These are phyloP conservation scores for Tortricodes alternella DNA, from an alignment of 2,888 invertebrate genomes.

Conservation along the genomic window DNA sequence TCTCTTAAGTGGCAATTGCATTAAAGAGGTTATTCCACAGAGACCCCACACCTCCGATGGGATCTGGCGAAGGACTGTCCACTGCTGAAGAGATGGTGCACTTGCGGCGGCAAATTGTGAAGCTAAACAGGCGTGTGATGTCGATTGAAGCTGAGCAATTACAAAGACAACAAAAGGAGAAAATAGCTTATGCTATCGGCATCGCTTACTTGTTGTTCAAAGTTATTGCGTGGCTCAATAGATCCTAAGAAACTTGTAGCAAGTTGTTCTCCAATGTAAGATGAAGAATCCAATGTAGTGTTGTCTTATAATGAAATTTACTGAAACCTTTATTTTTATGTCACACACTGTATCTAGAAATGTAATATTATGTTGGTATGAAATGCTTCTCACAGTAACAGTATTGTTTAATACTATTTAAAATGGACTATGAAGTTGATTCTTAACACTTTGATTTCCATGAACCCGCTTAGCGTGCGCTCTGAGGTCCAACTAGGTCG, in stretches of 20 bases:
- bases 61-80: slow-evolving; percentile 85
- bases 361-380: slow-evolving; percentile 38
- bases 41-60: slow-evolving; percentile 86
- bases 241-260: slow-evolving; percentile 61
- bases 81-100: slow-evolving; percentile 91
- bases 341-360: slow-evolving; percentile 44
- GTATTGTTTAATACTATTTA: background rate
- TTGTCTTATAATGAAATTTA: slow-evolving; percentile 38
- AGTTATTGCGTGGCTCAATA: slow-evolving; percentile 90
- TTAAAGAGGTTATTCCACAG: slow-evolving; percentile 56
- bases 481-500: no score
- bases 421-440: background rate
- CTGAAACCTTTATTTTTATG: slow-evolving; percentile 36
- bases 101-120: slow-evolving; percentile 92
- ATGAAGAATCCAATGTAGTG: slow-evolving; percentile 64
- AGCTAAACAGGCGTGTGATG: slow-evolving; percentile 93
- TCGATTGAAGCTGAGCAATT: slow-evolving; percentile 93
- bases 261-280: slow-evolving; percentile 60
- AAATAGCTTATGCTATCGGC: slow-evolving; percentile 91
- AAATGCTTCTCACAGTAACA: background rate
- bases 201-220: slow-evolving; percentile 93
- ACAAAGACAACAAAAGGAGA: slow-evolving; percentile 92
- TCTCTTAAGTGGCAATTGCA: background rate
- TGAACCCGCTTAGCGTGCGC: no score
- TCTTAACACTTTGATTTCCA: background rate